Conservation (phyloP, 35 echinoderm and acorn worm genomes). For the Acanthaster planci region DNA sequence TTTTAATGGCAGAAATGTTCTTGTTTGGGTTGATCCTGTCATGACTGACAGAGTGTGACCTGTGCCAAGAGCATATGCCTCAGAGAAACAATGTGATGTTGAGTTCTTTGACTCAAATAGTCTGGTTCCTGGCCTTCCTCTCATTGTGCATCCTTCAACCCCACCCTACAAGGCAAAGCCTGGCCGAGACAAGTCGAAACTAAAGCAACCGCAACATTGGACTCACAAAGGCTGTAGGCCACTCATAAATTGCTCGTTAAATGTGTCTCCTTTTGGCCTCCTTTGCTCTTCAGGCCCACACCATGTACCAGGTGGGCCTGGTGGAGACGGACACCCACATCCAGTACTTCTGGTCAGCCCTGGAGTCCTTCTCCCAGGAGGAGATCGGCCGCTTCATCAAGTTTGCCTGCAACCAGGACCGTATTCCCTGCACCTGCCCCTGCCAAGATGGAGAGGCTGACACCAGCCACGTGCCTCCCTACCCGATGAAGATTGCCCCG, state of each 20-base stretch:
- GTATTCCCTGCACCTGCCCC: slow-evolving; percentile 78
- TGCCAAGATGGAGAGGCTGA: slow-evolving; percentile 67
- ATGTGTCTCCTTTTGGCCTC: background rate
- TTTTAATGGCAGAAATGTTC: too few species aligned
- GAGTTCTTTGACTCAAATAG: too few species aligned
- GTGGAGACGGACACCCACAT: slow-evolving; percentile 85
- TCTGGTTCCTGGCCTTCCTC: too few species aligned
- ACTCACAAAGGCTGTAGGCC: background rate
- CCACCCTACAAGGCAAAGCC: too few species aligned
- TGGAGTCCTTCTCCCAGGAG: slow-evolving; percentile 83
- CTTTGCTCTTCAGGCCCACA: slow-evolving; percentile 59
- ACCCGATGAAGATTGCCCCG: slow-evolving; percentile 87
- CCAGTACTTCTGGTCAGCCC: slow-evolving; percentile 78
- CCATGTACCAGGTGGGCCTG: slow-evolving; percentile 86
- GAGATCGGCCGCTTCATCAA: slow-evolving; percentile 79
- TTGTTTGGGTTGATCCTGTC: too few species aligned
- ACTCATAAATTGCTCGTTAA: too few species aligned
- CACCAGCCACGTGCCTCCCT: slow-evolving; percentile 72
- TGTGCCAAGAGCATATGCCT: too few species aligned
- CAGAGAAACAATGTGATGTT: too few species aligned
- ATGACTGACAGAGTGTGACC: too few species aligned
- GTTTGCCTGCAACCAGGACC: slow-evolving; percentile 86
- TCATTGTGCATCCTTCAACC: too few species aligned
- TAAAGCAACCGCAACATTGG: background rate
- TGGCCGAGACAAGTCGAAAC: too few species aligned